These are phyloP conservation scores for Coptotermes formosanus DNA, from an alignment of 1,140 invertebrate species.

Conservation along the genomic window DNA sequence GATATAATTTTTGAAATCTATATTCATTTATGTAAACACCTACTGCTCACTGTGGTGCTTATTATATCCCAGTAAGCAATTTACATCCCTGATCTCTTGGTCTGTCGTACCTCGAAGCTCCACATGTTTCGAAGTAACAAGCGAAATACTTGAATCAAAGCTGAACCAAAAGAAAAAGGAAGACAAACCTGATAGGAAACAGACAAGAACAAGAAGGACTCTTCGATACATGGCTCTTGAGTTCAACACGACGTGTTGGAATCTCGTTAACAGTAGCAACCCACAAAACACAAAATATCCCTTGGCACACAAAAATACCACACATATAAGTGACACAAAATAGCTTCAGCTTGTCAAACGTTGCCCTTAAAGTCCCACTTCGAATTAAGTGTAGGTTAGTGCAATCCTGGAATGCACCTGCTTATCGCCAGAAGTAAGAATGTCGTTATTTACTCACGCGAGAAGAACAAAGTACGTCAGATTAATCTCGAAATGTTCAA, in stretches of 20 bases:
- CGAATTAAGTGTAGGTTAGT: not conserved
- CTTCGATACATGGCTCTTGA: not conserved
- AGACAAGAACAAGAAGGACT: not conserved
- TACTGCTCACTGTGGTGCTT: not conserved
- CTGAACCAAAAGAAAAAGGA: not conserved
- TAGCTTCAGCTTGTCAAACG: not conserved
- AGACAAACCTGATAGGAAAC: not conserved
- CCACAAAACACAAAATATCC: slow-evolving; percentile 2
- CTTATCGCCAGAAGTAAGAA: not conserved
- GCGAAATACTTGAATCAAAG: not conserved
- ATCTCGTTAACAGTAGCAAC: slow-evolving; percentile 7
- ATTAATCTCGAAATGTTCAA: too few relatives aligned
- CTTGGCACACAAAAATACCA: not conserved
- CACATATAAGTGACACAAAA: not conserved
- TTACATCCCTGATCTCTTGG: not conserved
- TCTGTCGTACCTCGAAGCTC: not conserved
- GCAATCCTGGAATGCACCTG: not conserved
- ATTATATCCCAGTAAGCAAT: not conserved
- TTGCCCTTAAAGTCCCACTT: not conserved
- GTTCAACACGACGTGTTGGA: not conserved
- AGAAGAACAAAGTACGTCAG: too few relatives aligned
- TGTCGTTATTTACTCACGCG: not conserved
- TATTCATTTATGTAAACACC: too few relatives aligned
- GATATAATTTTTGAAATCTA: too few relatives aligned
- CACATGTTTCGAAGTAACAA: not conserved